Percentiles rank a stretch among this genome's conserved stretches.
These are phyloP conservation scores for Dendrolimus punctatus DNA, from an alignment of 1,140 invertebrate genomes.

Conservation along the genomic window DNA sequence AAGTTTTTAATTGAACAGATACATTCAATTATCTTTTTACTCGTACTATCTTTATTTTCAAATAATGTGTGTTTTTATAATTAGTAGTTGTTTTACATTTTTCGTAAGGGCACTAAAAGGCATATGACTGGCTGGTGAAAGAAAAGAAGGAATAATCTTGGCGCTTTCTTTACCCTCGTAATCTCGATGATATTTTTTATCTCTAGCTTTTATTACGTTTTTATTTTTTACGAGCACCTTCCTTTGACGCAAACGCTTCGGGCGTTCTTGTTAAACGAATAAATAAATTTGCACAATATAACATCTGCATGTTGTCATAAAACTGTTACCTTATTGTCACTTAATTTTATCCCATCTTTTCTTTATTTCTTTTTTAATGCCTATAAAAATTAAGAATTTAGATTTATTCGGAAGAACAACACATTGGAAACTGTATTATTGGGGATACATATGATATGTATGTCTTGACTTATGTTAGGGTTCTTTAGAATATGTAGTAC, in stretches of 20 bases:
- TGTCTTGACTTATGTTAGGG: too few relatives aligned
- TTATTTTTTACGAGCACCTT: slow-evolving; percentile 27
- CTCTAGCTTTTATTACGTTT: slow-evolving; percentile 36
- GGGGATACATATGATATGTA: too few relatives aligned
- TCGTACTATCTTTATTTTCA: too few relatives aligned
- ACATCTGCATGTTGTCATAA: slow-evolving; percentile 13
- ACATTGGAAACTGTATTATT: too few relatives aligned
- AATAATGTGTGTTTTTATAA: too few relatives aligned
- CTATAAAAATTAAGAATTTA: too few relatives aligned
- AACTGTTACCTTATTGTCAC: background rate
- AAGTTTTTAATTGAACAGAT: too few relatives aligned
- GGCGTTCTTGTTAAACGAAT: slow-evolving; percentile 16
- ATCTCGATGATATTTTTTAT: slow-evolving; percentile 44
- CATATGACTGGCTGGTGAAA: slow-evolving; percentile 17
- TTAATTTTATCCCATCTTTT: too few relatives aligned
- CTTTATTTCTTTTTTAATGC: too few relatives aligned
- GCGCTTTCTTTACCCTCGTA: slow-evolving; percentile 23
- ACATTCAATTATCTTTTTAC: too few relatives aligned
- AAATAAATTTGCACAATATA: slow-evolving; percentile 19
- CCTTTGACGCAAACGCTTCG: slow-evolving; percentile 9
- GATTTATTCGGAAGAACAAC: too few relatives aligned
- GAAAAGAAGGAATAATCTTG: slow-evolving; percentile 27
- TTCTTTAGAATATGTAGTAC: too few relatives aligned
- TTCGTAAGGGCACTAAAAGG: slow-evolving; percentile 19
- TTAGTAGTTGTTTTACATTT: background rate